Base-by-base conservation (phyloP, 2,797 vertebrate genomes). In the Coregonus sp. region DNA sequence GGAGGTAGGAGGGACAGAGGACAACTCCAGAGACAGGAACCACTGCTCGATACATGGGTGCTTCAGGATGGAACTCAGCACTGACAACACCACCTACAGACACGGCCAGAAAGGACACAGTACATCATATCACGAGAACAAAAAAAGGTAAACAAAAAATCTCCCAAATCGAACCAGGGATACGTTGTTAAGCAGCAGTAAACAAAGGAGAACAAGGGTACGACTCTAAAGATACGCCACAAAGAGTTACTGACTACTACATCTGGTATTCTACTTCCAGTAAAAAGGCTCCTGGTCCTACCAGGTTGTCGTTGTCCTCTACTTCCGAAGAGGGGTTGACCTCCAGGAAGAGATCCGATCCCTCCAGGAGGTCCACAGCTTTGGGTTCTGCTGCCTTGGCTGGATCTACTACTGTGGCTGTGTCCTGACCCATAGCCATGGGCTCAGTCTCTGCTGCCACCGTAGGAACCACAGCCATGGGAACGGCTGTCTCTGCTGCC, bases 31-130 rank as follows among this genome's bases (percentile, higher is more conserved):
- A 74, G 97, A 95, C 88, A 99, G 91, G 87, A 96, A 99, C 97
- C 98, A 99, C 86, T 92, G 95, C 85, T 96, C 93, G 90, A 99
- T 65, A 0, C 89, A 94, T 0, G 97, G 96, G 77, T 99, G 96
- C 67, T 91, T 94, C 81, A 99, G 96, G 90, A 96, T 70, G 76
- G 94, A 89, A 59, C 70, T 18, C 0, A 98, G 86, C 5, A 89
- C 79, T 18, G 93, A 90, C 83, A 95, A 84, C 29, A 96, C 79
- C 0, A 91, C 78, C 94, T 95, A 70, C 74, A 86, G 3, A 85
- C 63, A 86, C 20, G 78, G 3, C 9, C 40, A 47, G n/a, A 51
- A 9, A 6, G 56, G n/a, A 81, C 18, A 78, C 56, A 70, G n/a
- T 50, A 40, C 5, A 70, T 12, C 67, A 37, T n/a, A 18, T 20